Evolutionary conservation across 2,113 vertebrate species (phyloP).

Genomic region (Pholis gunnellus): DNA sequence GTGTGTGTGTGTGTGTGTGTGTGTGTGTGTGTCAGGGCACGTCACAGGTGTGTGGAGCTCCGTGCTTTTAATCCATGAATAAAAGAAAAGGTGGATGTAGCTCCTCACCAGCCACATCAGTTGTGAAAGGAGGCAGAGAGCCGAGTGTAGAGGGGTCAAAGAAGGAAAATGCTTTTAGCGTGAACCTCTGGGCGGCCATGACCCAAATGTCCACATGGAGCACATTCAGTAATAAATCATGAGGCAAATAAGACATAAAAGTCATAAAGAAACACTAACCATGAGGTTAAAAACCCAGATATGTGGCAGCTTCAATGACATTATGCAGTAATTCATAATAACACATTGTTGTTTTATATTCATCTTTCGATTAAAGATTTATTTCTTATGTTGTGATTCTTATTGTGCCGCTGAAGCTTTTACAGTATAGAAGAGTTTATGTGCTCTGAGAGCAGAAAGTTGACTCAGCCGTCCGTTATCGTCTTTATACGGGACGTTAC

Average conservation of each 20-base stretch:
- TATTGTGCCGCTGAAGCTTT: neutral
- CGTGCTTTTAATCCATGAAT: conserved; percentile 61
- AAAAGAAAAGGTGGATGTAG: conserved; percentile 60
- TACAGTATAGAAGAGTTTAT: conserved; percentile 21
- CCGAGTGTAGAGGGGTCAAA: neutral
- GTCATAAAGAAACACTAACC: neutral
- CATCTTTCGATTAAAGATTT: neutral
- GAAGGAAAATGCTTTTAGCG: conserved; percentile 59
- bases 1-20: too few relatives aligned
- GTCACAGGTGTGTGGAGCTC: conserved; percentile 35
- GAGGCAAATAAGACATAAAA: conserved; percentile 23
- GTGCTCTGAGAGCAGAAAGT: conserved; percentile 8
- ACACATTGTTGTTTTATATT: neutral
- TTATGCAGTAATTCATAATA: neutral
- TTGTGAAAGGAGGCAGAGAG: conserved; percentile 34
- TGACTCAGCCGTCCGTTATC: neutral
- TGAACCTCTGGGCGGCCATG: conserved; percentile 28
- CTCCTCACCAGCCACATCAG: conserved; percentile 32
- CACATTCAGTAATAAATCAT: conserved; percentile 47
- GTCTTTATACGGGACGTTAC: neutral
- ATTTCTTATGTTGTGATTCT: neutral
- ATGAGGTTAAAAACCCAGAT: too few relatives aligned
- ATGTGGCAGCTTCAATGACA: too few relatives aligned
- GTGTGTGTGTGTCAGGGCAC: neutral
- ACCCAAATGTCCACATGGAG: conserved; percentile 49